Evolutionary conservation across 2,888 invertebrate genomes (phyloP), one percentile per base, ranked within the genome.

Genomic region (Pomacea canaliculata): DNA sequence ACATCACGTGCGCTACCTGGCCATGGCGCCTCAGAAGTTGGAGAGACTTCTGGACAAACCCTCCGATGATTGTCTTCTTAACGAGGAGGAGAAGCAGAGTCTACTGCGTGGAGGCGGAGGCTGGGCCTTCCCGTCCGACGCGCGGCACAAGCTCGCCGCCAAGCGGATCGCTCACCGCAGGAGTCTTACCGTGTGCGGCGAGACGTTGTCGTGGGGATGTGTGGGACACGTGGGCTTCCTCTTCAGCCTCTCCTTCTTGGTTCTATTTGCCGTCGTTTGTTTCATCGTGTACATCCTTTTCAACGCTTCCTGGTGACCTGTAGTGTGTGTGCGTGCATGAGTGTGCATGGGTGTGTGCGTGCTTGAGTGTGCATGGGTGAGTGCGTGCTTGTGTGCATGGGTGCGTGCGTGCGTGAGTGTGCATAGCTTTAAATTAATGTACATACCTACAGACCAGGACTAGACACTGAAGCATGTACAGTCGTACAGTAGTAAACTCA

Each of bases 1-100:
- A 13, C 37, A 67, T 1, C 48, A 73, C n/a, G 73, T 73, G 51
- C 73, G 73, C 19, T 73, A 73, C 67, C 68, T 73, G 37, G n/a
- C 68, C 19, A 46, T 73, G 59, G 66, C 66, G 46, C 19, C 12
- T 1, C 37, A 27, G 10, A 46, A 59, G 23, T 67, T 73, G 59
- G 23, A 13, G 49, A 23, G 23, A 7, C 59, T 73, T 5, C 63
- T 16, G 60, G 9, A n/a, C 19, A 67, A 65, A 16, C 59, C 46
- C 12, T 56, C 70, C 10, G 7, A 13, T n/a, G 1, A n/a, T 48
- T 65, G 60, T 13, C 73, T 73, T 16, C 60, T 73, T 27, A 67
- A 66, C 37, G n/a, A 60, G 12, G 8, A 37, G 12, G 73, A 73
- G 48, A 19, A 59, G 48, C 7, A 10, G 18, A 19, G 18, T 23